Percentiles rank a stretch among this genome's conserved stretches.
phyloP scores from a whole-genome alignment of 2,888 invertebrate species.

The Andrena marginata region DNA sequence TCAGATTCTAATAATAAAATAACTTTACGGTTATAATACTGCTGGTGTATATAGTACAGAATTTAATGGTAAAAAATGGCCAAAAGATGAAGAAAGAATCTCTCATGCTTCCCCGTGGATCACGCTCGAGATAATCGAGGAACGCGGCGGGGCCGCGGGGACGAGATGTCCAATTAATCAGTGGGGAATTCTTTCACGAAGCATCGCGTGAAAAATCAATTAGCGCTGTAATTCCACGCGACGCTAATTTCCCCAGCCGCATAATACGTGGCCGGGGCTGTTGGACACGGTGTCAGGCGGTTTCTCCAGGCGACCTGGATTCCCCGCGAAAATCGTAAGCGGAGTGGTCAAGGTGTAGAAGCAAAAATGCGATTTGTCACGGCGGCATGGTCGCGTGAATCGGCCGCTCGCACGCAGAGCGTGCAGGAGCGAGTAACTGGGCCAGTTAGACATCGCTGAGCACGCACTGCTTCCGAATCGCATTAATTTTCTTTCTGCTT shows the following conservation, averaged over 20 bases:
- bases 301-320: constrained; percentile 13
- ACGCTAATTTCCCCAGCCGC: background rate
- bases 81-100: background rate
- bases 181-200: background rate
- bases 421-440: constrained; percentile 42
- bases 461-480: constrained; percentile 26
- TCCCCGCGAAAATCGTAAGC: constrained; percentile 36
- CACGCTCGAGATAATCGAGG: background rate
- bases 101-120: background rate
- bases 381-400: constrained; percentile 31
- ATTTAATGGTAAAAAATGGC: too few species aligned
- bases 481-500: constrained; percentile 36
- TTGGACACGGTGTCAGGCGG: background rate
- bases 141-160: background rate
- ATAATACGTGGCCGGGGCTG: background rate
- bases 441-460: constrained; percentile 19
- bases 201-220: constrained; percentile 16
- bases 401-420: constrained; percentile 16
- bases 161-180: constrained; percentile 11
- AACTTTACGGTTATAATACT: too few species aligned
- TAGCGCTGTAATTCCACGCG: background rate
- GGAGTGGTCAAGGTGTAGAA: constrained; percentile 34
- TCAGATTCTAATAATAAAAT: too few species aligned
- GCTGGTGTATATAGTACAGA: too few species aligned
- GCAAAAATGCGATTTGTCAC: constrained; percentile 55